Percentiles rank a stretch among this genome's conserved stretches.
These are phyloP conservation scores for Luehdorfia chinensis DNA, from an alignment of 1,140 invertebrate genomes.

Conservation along the genomic window DNA sequence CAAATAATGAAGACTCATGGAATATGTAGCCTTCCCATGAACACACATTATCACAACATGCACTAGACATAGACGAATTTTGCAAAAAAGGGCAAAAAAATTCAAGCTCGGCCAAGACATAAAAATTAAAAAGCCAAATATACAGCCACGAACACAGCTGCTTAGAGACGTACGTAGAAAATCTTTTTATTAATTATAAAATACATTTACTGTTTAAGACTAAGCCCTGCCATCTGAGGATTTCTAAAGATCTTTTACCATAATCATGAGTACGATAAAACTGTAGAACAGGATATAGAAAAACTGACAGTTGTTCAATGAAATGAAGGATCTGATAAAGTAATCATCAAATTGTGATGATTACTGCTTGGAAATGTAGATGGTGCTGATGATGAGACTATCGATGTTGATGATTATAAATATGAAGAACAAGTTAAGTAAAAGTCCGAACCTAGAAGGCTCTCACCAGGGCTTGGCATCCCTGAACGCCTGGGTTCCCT, in stretches of 20 bases:
- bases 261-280: constrained; percentile 34
- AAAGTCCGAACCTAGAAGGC: constrained; percentile 74
- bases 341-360: constrained; percentile 26
- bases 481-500: constrained; percentile 76
- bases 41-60: constrained; percentile 41
- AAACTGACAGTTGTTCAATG: constrained; percentile 34
- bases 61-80: constrained; percentile 48
- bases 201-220: constrained; percentile 35
- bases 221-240: constrained; percentile 72
- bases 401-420: constrained; percentile 48
- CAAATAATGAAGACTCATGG: constrained; percentile 1
- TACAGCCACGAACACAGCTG: constrained; percentile 49
- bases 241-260: constrained; percentile 31
- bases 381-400: constrained; percentile 23
- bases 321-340: constrained; percentile 27
- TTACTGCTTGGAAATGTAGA: constrained; percentile 20
- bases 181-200: constrained; percentile 12
- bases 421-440: constrained; percentile 60
- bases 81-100: constrained; percentile 60
- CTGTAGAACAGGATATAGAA: constrained; percentile 36
- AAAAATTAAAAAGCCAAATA: constrained; percentile 65
- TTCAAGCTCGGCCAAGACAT: constrained; percentile 69
- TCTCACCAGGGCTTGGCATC: constrained; percentile 78
- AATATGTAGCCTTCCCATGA: constrained; percentile 14
- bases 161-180: constrained; percentile 27